Evolutionary conservation across 2,113 vertebrate genomes (phyloP).

Genomic region (Gavialis gangeticus): DNA sequence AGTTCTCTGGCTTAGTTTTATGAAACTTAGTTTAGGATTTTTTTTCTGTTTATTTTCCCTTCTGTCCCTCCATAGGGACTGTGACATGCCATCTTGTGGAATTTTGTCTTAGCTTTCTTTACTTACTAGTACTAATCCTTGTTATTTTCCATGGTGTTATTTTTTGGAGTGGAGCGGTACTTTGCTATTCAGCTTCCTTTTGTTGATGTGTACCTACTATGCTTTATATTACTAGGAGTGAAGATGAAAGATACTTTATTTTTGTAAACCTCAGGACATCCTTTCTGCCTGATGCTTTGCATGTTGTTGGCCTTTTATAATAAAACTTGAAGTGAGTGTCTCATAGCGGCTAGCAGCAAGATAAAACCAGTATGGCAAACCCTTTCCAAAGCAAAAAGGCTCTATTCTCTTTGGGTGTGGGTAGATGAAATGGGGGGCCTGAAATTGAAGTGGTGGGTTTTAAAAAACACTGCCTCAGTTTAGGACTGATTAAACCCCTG

Average conservation of each 20-base stretch:
- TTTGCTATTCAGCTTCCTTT: background rate
- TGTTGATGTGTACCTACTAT: background rate
- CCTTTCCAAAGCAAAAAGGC: background rate
- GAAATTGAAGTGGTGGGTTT: too few relatives aligned
- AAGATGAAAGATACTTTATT: background rate
- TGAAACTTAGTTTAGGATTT: background rate
- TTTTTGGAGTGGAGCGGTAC: background rate
- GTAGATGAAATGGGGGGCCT: too few relatives aligned
- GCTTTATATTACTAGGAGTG: background rate
- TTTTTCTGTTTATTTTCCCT: background rate
- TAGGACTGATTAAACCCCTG: too few relatives aligned
- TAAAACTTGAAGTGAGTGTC: background rate
- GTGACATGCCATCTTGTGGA: background rate
- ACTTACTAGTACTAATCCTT: background rate
- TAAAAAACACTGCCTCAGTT: too few relatives aligned
- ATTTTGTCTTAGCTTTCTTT: background rate
- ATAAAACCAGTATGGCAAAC: background rate
- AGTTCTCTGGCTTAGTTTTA: background rate
- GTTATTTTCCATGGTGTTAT: rapidly evolving
- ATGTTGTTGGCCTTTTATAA: background rate
- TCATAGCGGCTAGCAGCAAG: background rate
- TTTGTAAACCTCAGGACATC: background rate
- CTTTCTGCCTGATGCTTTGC: background rate
- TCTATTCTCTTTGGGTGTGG: background rate
- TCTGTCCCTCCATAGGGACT: background rate